These are phyloP conservation scores for Anadara kagoshimensis DNA, from an alignment of 1,140 invertebrate species.

Conservation along the genomic window DNA sequence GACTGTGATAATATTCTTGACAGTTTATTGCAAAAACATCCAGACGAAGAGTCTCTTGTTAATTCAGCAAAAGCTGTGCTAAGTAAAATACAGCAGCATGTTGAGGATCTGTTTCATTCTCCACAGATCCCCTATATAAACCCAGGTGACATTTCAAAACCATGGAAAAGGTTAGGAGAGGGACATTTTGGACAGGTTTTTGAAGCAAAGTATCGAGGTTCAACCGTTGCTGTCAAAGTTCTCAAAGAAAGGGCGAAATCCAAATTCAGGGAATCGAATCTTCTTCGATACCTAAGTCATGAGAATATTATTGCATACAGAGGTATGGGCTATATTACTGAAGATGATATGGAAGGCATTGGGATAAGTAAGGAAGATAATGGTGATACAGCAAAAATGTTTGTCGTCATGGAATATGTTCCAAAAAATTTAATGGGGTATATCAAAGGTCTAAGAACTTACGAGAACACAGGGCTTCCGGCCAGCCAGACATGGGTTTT, in stretches of 20 bases:
- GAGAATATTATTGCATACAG: slow-evolving; percentile 47
- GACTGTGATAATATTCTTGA: not conserved
- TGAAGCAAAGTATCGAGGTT: slow-evolving; percentile 26
- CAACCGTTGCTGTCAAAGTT: slow-evolving; percentile 36
- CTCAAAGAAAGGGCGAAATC: slow-evolving; percentile 34
- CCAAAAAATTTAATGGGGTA: slow-evolving; percentile 33
- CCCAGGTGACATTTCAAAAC: not conserved
- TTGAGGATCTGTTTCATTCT: not conserved
- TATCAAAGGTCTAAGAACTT: slow-evolving; percentile 19
- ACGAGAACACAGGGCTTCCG: slow-evolving; percentile 29
- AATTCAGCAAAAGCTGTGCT: not conserved
- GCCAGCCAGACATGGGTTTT: slow-evolving; percentile 28
- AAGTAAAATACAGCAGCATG: slow-evolving; percentile 1
- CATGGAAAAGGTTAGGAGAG: slow-evolving; percentile 25
- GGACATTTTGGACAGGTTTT: slow-evolving; percentile 41
- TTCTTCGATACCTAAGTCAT: slow-evolving; percentile 36
- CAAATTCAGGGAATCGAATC: slow-evolving; percentile 25
- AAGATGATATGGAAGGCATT: not conserved
- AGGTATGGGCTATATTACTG: slow-evolving; percentile 39
- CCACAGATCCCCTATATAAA: slow-evolving; percentile 2
- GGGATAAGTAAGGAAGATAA: not conserved
- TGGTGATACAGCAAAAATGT: slow-evolving; percentile 18
- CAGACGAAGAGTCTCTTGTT: not conserved
- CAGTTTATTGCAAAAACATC: not conserved
- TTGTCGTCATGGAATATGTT: slow-evolving; percentile 47